Evolutionary conservation across 2,888 invertebrate genomes (phyloP).

Genomic region (Panorpa germanica): DNA sequence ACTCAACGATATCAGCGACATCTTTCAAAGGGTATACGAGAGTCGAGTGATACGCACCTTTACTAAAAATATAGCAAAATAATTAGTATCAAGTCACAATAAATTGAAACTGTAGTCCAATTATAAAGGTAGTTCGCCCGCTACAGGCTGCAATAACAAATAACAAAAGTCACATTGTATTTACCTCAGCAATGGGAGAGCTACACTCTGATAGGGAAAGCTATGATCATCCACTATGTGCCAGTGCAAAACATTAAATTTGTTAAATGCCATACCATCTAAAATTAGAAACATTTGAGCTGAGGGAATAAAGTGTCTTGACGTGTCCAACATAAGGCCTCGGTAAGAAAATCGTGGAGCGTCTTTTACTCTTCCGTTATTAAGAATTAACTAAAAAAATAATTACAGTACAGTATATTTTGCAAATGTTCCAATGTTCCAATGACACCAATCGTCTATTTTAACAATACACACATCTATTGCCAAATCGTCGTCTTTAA

Average conservation of each 20-base stretch:
- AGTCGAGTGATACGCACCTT: constrained; percentile 46
- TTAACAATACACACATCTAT: too few relatives aligned
- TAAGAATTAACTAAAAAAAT: too few relatives aligned
- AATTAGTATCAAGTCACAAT: too few relatives aligned
- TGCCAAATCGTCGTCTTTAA: constrained; percentile 20
- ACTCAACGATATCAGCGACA: constrained; percentile 47
- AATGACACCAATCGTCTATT: too few relatives aligned
- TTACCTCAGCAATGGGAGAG: constrained; percentile 59
- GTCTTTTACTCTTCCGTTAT: too few relatives aligned
- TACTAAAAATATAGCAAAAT: too few relatives aligned
- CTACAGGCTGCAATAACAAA: too few relatives aligned
- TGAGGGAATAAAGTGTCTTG: constrained; percentile 64
- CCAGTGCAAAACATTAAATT: constrained; percentile 90
- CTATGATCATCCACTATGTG: constrained; percentile 88
- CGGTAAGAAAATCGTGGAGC: constrained; percentile 63
- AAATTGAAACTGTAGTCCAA: too few relatives aligned
- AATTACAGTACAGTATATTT: too few relatives aligned
- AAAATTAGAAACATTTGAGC: constrained; percentile 41
- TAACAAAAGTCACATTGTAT: too few relatives aligned
- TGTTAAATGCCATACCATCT: constrained; percentile 80
- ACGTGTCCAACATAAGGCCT: constrained; percentile 72
- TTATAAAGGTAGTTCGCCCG: too few relatives aligned
- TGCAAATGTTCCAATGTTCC: too few relatives aligned
- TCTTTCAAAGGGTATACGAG: constrained; percentile 44
- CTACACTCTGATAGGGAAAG: constrained; percentile 69